Base-by-base conservation (phyloP, 2,888 invertebrate species). In the Muschampia plurimacula region DNA sequence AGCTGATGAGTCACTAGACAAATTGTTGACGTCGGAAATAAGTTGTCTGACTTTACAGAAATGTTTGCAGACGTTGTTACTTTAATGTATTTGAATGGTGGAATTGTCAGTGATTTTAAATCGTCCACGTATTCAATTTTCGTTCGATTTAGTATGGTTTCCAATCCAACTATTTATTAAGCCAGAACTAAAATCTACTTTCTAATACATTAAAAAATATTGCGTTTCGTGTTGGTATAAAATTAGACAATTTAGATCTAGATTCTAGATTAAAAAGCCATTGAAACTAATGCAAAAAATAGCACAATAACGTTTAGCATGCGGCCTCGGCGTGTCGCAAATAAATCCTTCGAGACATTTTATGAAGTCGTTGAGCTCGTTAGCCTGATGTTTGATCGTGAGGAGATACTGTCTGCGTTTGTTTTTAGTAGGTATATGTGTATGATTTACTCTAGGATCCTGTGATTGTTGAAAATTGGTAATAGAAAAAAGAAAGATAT, bases 351-450 rank as follows among this genome's bases (percentile, higher is more conserved):
- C 79, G 78, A 80, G 81, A 82, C 81, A 77, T 78, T 80, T 77
- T 85, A 85, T 85, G 81, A 85, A 83, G 83, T 81, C 79, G 83
- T 83, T 83, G 78, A 84, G 84, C 84, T 86, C 80, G 85, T 87
- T 88, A 87, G 81, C 77, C 77, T 78, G 79, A 80, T 82, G 83
- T 83, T 83, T 84, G 83, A 84, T 83, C 81, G 82, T 79, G 81
- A 82, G 80, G 76, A 75, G 75, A 81, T 80, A 76, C 74, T 76
- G 78, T 77, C 76, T 77, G 73, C 59, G 70, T 70, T 59, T 10
- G 36, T 65, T 65, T 66, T 65, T 66, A 71, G 71, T 64, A 49
- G 4, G 5, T n/a, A n/a, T 9, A 8, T 6, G 49, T 49, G 13
- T n/a, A 5, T 49, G n/a, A 49, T n/a, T 49, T 49, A n/a, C 49